These are phyloP conservation scores for Dolichomitus sp. DNA, from an alignment of 2,888 invertebrate genomes.

Conservation along the genomic window DNA sequence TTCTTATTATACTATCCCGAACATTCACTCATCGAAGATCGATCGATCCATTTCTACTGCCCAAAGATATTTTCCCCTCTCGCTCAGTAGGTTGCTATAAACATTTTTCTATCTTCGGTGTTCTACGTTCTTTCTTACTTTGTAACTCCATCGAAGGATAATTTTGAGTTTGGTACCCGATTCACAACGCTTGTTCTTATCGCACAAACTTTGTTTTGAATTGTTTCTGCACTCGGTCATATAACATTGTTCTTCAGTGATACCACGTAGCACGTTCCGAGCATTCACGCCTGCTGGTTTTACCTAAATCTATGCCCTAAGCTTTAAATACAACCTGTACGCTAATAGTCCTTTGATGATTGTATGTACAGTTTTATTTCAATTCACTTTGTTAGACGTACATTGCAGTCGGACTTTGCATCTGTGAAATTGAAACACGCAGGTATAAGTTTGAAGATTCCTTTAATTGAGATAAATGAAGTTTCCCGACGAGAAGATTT, in stretches of 20 bases:
- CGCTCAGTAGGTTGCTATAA: not conserved
- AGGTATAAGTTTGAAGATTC: not conserved
- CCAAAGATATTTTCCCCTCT: not conserved
- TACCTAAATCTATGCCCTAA: not conserved
- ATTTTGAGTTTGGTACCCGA: not conserved
- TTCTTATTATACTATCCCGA: conserved; percentile 46
- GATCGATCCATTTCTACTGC: conserved; percentile 30
- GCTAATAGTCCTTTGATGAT: not conserved
- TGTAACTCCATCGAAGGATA: conserved; percentile 14
- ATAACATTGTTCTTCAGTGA: not conserved
- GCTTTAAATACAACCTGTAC: not conserved
- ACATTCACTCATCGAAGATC: conserved; percentile 43
- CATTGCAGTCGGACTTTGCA: conserved; percentile 34
- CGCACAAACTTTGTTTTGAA: not conserved
- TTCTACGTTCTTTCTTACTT: conserved; percentile 1
- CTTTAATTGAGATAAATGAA: not conserved
- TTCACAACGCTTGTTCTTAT: not conserved
- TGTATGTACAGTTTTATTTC: conserved; percentile 4
- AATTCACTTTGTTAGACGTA: conserved; percentile 41
- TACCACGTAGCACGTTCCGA: not conserved
- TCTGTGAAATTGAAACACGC: conserved; percentile 18
- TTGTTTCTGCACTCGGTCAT: not conserved
- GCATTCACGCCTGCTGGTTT: not conserved
- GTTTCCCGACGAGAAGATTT: conserved; percentile 4
- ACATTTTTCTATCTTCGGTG: not conserved